These are phyloP conservation scores for Acholoe squamosa DNA, from an alignment of 2,888 invertebrate genomes.

Conservation along the genomic window DNA sequence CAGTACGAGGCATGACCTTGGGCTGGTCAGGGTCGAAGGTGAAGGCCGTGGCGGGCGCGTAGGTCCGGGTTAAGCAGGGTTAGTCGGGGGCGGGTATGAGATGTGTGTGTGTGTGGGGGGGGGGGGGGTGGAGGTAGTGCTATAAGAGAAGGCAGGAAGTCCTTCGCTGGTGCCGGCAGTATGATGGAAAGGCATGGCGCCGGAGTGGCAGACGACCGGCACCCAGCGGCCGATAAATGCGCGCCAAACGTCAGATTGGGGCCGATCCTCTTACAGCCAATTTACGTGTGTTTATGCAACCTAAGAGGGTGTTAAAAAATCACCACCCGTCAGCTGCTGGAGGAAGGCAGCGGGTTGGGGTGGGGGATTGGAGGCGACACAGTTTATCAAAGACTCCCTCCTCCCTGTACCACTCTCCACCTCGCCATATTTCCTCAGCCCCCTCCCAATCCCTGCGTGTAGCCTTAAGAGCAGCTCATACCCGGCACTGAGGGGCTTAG, in stretches of 20 bases:
- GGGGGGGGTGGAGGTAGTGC: conserved; percentile 4
- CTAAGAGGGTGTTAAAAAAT: conserved; percentile 59
- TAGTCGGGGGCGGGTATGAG: background rate
- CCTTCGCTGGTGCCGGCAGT: conserved; percentile 15
- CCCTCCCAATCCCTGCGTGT: background rate
- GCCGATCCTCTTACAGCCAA: conserved; percentile 59
- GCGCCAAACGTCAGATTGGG: conserved; percentile 41
- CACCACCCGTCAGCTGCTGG: background rate
- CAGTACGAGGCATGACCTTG: conserved; percentile 55
- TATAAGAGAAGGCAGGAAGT: background rate
- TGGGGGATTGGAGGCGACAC: conserved; percentile 12
- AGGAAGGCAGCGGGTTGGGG: no score
- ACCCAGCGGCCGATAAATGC: conserved; percentile 40
- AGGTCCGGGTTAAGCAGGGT: conserved; percentile 19
- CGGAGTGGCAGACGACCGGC: conserved; percentile 30
- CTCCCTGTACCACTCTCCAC: background rate
- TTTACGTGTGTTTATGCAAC: conserved; percentile 60
- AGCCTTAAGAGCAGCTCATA: conserved; percentile 39
- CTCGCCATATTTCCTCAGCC: background rate
- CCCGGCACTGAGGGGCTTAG: conserved; percentile 30
- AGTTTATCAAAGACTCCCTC: conserved; percentile 25
- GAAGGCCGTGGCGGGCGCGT: background rate
- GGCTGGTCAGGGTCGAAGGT: background rate
- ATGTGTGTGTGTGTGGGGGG: background rate
- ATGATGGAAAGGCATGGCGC: conserved; percentile 47